Evolutionary conservation across 2,113 vertebrate species (phyloP), one percentile per base, ranked within the genome.

Genomic region (Phyllostomus hastatus): DNA sequence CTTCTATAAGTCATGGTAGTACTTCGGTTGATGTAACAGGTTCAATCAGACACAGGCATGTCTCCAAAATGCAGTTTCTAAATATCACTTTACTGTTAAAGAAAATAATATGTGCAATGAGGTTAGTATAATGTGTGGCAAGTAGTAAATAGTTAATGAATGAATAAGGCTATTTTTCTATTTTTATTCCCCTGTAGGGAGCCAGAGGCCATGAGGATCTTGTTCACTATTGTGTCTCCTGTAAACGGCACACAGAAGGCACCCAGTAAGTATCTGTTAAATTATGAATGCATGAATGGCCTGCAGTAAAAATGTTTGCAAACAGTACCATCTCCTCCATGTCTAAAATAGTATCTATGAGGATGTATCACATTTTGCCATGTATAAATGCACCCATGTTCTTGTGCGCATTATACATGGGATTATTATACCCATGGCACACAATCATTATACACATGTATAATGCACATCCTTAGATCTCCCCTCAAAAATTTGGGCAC

Each of bases 21-120:
- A 70, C 76, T 86, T 85, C 41, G 69, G 50, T 54, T 94, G 78
- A 72, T 78, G 6, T 38, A 8, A 95, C 9, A 78, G 48, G 9
- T 79, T 57, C 95, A 41, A 79, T 70, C 64, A 91, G 48, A 95
- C 46, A 95, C 24, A 88, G 43, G n/a, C 10, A 88, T 67, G 26
- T 73, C 24, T 94, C 52, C 31, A 90, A 93, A 96, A 75, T 46
- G 43, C 33, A 67, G 10, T 76, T 93, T 80, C 57, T 33, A 91
- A 72, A 59, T 88, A 66, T 50, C 11, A n/a, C n/a, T 54, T 96
- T 84, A 92, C 94, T 67, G 75, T 92, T 79, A 90, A 94, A 90
- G 50, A n/a, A 95, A 95, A 83, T 54, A 89, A 92, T 46, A 86
- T 43, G 52, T 67, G 33, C 52, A 93, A 52, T 89, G 59, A 43